Conservation (phyloP, 1,140 invertebrate species). For the Pseudomyrmex sp. region DNA sequence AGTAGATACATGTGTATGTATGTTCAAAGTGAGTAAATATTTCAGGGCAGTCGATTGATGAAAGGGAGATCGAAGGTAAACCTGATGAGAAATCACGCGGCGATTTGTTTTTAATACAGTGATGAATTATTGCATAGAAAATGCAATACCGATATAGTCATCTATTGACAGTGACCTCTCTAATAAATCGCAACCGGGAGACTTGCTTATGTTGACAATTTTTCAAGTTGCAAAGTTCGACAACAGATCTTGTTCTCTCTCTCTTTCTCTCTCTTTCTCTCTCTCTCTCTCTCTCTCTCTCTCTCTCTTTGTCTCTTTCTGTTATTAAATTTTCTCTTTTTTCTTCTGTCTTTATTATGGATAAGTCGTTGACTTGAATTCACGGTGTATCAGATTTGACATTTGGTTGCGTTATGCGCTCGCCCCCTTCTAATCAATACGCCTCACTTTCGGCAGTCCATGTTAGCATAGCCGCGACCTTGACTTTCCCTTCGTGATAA, state of each 20-base stretch:
- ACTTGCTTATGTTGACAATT: too few species aligned
- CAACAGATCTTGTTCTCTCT: neutral
- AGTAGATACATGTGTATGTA: neutral
- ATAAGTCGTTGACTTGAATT: conserved; percentile 33
- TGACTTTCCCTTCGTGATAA: conserved; percentile 53
- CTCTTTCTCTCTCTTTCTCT: too few species aligned
- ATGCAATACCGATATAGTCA: conserved; percentile 39
- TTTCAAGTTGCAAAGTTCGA: too few species aligned
- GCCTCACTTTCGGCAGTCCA: conserved; percentile 57
- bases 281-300: neutral
- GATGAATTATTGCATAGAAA: conserved; percentile 47
- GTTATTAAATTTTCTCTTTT: neutral
- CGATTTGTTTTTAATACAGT: conserved; percentile 31
- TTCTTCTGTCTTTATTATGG: conserved; percentile 26
- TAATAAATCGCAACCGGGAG: conserved; percentile 18
- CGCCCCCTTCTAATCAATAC: conserved; percentile 57
- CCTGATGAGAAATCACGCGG: conserved; percentile 27
- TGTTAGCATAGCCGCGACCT: conserved; percentile 55
- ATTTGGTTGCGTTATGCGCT: conserved; percentile 53
- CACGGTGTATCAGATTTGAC: conserved; percentile 52
- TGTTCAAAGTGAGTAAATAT: conserved; percentile 5
- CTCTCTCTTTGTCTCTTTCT: neutral
- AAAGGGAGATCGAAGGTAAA: conserved; percentile 24
- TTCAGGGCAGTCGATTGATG: conserved; percentile 47
- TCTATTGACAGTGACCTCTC: conserved; percentile 3